phyloP scores from a whole-genome alignment of 2,888 invertebrate species.

The Amaurobius ferox region DNA sequence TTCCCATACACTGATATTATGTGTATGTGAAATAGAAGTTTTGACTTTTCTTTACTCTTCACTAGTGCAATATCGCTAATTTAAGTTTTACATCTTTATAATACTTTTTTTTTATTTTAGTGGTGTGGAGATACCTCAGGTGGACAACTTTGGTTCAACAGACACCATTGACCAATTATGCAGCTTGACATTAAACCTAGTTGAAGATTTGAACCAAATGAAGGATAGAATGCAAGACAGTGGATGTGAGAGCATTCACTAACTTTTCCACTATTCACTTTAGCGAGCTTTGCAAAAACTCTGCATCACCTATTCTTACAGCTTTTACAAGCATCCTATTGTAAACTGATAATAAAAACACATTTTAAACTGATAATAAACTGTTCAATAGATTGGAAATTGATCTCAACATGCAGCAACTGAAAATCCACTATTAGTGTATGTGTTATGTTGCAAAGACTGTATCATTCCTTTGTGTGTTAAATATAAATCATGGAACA shows the following conservation, averaged over 20 bases:
- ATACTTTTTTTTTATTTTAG: slow-evolving; percentile 14
- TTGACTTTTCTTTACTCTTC: too few species aligned
- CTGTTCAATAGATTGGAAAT: too few species aligned
- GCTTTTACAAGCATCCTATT: not conserved
- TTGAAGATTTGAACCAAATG: slow-evolving; percentile 58
- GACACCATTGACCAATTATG: slow-evolving; percentile 68
- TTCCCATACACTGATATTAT: too few species aligned
- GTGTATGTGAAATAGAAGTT: too few species aligned
- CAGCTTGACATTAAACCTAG: slow-evolving; percentile 59
- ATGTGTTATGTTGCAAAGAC: too few species aligned
- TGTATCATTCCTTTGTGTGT: too few species aligned
- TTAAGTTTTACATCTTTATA: too few species aligned
- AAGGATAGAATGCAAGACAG: slow-evolving; percentile 68
- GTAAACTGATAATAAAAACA: not conserved
- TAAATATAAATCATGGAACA: too few species aligned
- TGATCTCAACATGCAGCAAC: too few species aligned
- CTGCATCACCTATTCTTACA: not conserved
- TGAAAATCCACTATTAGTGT: too few species aligned
- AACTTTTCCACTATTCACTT: not conserved
- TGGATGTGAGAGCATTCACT: slow-evolving; percentile 69
- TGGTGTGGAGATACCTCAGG: slow-evolving; percentile 25
- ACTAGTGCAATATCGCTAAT: too few species aligned
- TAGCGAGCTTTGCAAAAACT: not conserved
- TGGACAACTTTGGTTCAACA: slow-evolving; percentile 55
- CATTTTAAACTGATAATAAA: too few species aligned